These are phyloP conservation scores for Adelphocoris suturalis DNA, from an alignment of 2,888 invertebrate genomes.

Conservation along the genomic window DNA sequence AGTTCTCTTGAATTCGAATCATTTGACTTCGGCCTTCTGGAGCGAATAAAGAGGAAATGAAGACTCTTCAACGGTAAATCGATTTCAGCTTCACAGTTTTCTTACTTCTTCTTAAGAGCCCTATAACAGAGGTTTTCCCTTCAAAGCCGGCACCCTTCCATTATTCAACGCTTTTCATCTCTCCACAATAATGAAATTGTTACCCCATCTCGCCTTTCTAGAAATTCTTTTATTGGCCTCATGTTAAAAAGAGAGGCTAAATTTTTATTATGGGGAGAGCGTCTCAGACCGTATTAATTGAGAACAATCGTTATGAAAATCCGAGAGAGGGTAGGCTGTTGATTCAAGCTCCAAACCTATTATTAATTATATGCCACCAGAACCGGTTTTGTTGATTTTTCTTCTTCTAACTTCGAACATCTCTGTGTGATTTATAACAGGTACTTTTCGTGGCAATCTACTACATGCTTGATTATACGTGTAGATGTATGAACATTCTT, in stretches of 20 bases:
- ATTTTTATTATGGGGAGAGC: background rate
- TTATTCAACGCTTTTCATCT: constrained; percentile 1
- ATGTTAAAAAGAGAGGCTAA: background rate
- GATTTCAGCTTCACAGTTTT: background rate
- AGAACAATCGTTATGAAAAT: background rate
- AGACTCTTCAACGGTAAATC: constrained; percentile 26
- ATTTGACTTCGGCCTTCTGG: background rate
- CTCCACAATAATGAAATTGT: background rate
- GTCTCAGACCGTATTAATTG: background rate
- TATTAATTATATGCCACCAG: background rate
- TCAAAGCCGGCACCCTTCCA: background rate
- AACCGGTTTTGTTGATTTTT: background rate
- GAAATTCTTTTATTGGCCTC: background rate
- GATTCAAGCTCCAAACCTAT: background rate
- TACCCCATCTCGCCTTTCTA: background rate
- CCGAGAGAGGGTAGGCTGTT: background rate
- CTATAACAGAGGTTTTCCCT: constrained; percentile 11
- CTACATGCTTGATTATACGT: too few species aligned
- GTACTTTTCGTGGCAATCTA: too few species aligned
- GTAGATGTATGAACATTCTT: too few species aligned
- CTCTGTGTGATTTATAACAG: too few species aligned
- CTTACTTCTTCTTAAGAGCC: constrained; percentile 13
- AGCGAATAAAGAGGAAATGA: constrained; percentile 32
- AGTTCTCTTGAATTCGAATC: constrained; percentile 27
- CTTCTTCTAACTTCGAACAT: too few species aligned